Evolutionary conservation across 1,140 invertebrate species (phyloP).

Genomic region (Brachionus rubens): DNA sequence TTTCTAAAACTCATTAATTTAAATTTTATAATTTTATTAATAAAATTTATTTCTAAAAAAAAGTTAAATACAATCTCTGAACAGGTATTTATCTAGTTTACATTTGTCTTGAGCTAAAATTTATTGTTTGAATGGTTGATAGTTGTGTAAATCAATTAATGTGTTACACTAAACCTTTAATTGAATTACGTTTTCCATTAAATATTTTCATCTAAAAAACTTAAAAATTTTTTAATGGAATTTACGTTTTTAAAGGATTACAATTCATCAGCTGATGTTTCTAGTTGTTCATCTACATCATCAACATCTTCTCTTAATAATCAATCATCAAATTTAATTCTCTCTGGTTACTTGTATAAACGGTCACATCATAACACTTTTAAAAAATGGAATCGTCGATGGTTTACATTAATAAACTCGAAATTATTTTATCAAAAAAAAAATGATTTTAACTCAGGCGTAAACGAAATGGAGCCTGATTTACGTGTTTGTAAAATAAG

Average conservation of each 20-base stretch:
- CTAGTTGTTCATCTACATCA: slow-evolving; percentile 1
- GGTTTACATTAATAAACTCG: slow-evolving; percentile 31
- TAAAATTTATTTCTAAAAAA: no score
- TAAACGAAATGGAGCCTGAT: slow-evolving; percentile 94
- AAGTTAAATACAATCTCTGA: no score
- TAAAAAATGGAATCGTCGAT: slow-evolving; percentile 37
- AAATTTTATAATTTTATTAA: no score
- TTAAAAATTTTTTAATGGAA: no score
- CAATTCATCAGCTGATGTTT: neutral
- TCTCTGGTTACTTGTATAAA: slow-evolving; percentile 28
- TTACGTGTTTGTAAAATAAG: slow-evolving; percentile 86
- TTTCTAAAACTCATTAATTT: no score
- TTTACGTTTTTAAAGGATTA: slow-evolving; percentile 18
- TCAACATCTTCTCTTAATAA: slow-evolving; percentile 16
- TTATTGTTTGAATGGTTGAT: no score
- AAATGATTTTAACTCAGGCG: slow-evolving; percentile 78
- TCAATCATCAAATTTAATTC: neutral
- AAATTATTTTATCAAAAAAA: slow-evolving; percentile 47
- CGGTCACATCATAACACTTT: slow-evolving; percentile 33
- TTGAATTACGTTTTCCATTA: no score
- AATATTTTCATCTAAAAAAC: neutral
- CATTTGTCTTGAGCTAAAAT: no score
- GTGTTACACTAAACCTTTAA: no score
- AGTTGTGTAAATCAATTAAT: no score
- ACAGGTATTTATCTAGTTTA: no score